phyloP scores from a whole-genome alignment of 2,888 invertebrate genomes.

The Cerceris rybyensis region DNA sequence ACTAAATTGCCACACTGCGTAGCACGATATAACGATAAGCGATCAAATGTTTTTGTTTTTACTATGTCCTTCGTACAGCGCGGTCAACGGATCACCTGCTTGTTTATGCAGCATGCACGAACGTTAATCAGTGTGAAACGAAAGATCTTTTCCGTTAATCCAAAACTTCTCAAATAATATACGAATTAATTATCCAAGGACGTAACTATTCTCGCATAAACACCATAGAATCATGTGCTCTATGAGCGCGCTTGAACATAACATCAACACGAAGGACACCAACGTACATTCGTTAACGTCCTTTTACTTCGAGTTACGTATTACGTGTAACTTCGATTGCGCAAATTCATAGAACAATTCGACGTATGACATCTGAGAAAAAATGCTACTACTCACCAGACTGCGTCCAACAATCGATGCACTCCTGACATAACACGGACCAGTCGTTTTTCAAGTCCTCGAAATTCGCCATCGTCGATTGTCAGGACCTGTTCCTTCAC shows the following conservation, averaged over 20 bases:
- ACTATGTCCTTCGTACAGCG: not conserved
- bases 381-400: conserved; percentile 83
- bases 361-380: too few relatives aligned
- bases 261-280: too few relatives aligned
- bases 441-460: conserved; percentile 87
- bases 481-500: conserved; percentile 28
- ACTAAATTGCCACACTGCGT: not conserved
- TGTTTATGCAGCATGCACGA: not conserved
- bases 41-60: not conserved
- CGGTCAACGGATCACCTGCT: not conserved
- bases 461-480: conserved; percentile 84
- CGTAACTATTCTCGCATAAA: too few relatives aligned
- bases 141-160: not conserved
- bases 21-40: not conserved
- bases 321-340: too few relatives aligned
- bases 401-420: conserved; percentile 85
- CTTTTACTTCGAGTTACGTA: too few relatives aligned
- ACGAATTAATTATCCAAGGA: not conserved
- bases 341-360: too few relatives aligned
- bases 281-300: too few relatives aligned
- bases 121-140: not conserved
- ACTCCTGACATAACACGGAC: conserved; percentile 86
- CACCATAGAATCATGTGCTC: too few relatives aligned
- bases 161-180: not conserved
- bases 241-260: too few relatives aligned